phyloP scores from a whole-genome alignment of 2,797 vertebrate genomes.

The Clarias platycephalus region DNA sequence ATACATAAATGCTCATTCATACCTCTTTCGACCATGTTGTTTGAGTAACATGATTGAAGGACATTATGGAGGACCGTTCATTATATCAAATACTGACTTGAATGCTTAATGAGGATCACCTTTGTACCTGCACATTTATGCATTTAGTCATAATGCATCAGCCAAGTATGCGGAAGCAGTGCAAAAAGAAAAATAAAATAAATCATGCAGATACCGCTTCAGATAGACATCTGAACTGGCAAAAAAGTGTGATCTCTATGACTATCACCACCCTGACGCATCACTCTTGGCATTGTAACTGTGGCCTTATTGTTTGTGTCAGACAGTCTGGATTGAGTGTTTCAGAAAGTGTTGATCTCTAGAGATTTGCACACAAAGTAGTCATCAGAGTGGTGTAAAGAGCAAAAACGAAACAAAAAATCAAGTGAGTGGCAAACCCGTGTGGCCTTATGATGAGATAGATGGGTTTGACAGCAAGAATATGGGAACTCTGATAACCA shows the following conservation, averaged over 20 bases:
- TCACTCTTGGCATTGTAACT: neutral
- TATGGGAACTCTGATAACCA: neutral
- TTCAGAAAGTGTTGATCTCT: neutral
- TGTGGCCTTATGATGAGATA: neutral
- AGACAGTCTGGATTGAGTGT: neutral
- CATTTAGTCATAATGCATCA: neutral
- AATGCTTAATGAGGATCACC: neutral
- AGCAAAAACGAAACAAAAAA: neutral
- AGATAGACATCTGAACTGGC: neutral
- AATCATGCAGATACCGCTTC: neutral
- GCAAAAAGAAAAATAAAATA: neutral
- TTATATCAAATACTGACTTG: neutral
- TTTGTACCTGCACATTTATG: neutral
- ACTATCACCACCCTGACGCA: neutral
- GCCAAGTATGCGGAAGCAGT: neutral
- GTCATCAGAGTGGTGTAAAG: neutral
- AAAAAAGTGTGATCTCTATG: neutral
- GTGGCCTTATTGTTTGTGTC: neutral
- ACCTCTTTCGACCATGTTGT: neutral
- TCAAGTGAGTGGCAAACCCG: neutral
- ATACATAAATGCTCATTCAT: neutral
- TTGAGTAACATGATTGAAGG: neutral
- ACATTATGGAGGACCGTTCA: neutral
- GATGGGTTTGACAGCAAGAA: neutral
- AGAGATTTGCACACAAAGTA: conserved; percentile 5